Evolutionary conservation across 1,140 invertebrate species (phyloP).

Genomic region (Magallana ariakensis): DNA sequence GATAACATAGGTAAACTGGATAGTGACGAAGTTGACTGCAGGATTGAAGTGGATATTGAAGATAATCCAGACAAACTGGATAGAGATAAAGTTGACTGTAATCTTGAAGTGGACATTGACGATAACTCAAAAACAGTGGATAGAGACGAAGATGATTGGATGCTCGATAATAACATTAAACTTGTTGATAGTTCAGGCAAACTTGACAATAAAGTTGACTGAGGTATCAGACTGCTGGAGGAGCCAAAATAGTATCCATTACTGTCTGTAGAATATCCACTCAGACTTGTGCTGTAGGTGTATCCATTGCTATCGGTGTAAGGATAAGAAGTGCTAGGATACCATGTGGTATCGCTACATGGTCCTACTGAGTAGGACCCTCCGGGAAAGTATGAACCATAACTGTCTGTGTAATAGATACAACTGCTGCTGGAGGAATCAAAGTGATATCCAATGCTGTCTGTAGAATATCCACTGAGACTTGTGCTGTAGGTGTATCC

Average conservation of each 20-base stretch:
- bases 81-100: background rate
- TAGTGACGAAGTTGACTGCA: too few relatives aligned
- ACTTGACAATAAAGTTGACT: background rate
- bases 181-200: background rate
- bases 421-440: background rate
- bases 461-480: background rate
- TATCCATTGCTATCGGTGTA: background rate
- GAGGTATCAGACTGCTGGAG: background rate
- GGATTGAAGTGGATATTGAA: background rate
- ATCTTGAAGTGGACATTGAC: background rate
- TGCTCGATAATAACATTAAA: background rate
- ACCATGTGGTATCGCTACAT: slow-evolving; percentile 1
- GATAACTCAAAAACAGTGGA: too few relatives aligned
- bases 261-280: too few relatives aligned
- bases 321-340: background rate
- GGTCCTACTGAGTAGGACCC: background rate
- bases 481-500: background rate
- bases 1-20: too few relatives aligned
- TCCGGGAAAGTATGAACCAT: background rate
- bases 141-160: background rate
- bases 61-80: background rate
- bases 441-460: background rate
- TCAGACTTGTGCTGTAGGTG: too few relatives aligned
- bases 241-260: background rate
- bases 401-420: background rate